Evolutionary conservation across 2,888 invertebrate genomes (phyloP).

Genomic region (Torymus texanus): DNA sequence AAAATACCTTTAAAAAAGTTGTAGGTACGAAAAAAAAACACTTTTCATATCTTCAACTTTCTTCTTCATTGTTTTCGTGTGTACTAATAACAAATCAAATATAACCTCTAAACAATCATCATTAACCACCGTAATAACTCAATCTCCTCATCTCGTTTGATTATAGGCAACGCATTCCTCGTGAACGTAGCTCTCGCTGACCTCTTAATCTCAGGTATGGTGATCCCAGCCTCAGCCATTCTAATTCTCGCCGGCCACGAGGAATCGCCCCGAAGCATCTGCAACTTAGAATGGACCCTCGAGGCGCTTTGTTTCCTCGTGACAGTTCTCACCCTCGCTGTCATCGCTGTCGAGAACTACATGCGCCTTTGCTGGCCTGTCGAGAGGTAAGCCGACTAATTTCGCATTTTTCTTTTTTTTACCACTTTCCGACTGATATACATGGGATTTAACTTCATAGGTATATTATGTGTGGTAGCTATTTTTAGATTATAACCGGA

Average conservation of each 20-base stretch:
- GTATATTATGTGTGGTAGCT: no score
- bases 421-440: no score
- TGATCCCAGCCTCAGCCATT: constrained; percentile 83
- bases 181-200: constrained; percentile 85
- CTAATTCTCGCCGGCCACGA: constrained; percentile 82
- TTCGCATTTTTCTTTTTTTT: no score
- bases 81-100: no score
- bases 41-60: no score
- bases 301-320: constrained; percentile 82
- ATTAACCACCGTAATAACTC: neutral
- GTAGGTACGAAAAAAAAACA: no score
- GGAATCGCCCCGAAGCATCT: constrained; percentile 78
- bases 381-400: constrained; percentile 70
- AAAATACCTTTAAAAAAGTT: no score
- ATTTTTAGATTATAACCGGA: no score
- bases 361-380: constrained; percentile 79
- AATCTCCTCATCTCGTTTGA: neutral
- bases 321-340: constrained; percentile 79
- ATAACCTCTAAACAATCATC: no score
- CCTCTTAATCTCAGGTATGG: constrained; percentile 81
- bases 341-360: constrained; percentile 82
- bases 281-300: constrained; percentile 82
- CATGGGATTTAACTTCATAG: no score
- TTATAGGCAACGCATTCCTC: constrained; percentile 81
- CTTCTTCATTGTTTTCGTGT: no score